Evolutionary conservation across 2,888 invertebrate species (phyloP).

Genomic region (Plutella xylostella): DNA sequence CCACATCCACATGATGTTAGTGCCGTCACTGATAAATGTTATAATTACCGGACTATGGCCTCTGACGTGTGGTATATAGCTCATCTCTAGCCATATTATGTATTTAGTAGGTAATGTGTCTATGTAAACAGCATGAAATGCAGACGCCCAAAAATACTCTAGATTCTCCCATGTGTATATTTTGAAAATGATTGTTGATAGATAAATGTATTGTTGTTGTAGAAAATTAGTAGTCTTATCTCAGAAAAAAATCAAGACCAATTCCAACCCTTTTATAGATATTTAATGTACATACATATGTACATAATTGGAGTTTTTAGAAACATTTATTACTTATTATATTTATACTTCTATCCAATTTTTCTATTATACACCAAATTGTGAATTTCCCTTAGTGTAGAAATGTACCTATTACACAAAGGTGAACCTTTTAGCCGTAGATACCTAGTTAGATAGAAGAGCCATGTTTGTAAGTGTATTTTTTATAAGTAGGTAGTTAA

Average conservation of each 20-base stretch:
- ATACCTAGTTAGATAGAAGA: constrained; percentile 35
- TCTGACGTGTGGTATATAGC: too few relatives aligned
- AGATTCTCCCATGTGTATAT: too few relatives aligned
- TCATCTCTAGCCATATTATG: too few relatives aligned
- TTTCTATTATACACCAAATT: constrained; percentile 57
- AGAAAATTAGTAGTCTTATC: constrained; percentile 42
- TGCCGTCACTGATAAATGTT: too few relatives aligned
- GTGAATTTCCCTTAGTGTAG: constrained; percentile 54
- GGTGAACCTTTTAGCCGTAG: too few relatives aligned
- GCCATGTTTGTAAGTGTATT: constrained; percentile 24
- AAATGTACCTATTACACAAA: constrained; percentile 31
- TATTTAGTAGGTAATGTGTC: too few relatives aligned
- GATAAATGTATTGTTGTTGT: constrained; percentile 36
- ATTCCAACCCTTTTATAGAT: constrained; percentile 54
- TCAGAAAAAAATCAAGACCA: constrained; percentile 66
- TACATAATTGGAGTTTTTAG: constrained; percentile 51
- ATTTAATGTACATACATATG: constrained; percentile 32
- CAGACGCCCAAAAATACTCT: too few relatives aligned
- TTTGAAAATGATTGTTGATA: constrained; percentile 13
- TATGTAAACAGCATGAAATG: too few relatives aligned
- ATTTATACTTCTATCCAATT: constrained; percentile 52
- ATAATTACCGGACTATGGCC: too few relatives aligned
- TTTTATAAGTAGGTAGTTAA: not conserved
- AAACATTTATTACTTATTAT: constrained; percentile 41
- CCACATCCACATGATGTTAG: too few relatives aligned